A percentile compares a stretch with the other conserved stretches of the same genome.
Evolutionary conservation across 2,888 invertebrate species (phyloP).

Genomic region (Autographa pulchrina): DNA sequence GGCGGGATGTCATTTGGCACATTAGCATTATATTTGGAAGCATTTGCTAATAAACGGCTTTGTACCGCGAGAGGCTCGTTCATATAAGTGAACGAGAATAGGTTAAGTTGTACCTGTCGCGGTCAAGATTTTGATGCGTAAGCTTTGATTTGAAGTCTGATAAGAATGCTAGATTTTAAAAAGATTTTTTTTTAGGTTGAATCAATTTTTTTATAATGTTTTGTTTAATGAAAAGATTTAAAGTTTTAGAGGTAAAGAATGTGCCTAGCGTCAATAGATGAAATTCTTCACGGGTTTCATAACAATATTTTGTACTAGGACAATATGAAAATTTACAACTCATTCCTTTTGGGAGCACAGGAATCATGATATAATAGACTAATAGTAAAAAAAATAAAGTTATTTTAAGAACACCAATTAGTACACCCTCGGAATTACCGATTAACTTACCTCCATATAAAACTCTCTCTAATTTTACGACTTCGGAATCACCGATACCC

Average conservation of each 20-base stretch:
- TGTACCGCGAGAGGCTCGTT: neutral
- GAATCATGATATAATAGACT: no score
- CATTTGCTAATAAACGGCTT: slow-evolving; percentile 3
- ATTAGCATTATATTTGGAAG: slow-evolving; percentile 6
- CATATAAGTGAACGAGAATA: neutral
- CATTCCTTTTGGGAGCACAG: no score
- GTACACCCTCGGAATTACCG: neutral
- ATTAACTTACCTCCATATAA: neutral
- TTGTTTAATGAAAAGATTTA: no score
- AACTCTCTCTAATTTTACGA: neutral
- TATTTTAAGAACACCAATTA: neutral
- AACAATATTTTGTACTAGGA: no score
- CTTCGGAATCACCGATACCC: slow-evolving; percentile 28
- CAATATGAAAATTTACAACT: no score
- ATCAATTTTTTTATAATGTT: no score
- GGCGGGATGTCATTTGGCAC: slow-evolving; percentile 3
- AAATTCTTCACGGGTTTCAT: no score
- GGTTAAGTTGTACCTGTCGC: neutral
- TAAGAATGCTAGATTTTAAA: no score
- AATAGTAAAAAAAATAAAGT: no score
- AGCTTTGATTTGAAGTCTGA: neutral
- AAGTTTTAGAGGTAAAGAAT: neutral
- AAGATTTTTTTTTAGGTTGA: no score
- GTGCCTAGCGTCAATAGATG: no score
- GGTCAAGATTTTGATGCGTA: neutral